These are phyloP conservation scores for Solea senegalensis DNA, from an alignment of 2,113 vertebrate species.

Conservation along the genomic window DNA sequence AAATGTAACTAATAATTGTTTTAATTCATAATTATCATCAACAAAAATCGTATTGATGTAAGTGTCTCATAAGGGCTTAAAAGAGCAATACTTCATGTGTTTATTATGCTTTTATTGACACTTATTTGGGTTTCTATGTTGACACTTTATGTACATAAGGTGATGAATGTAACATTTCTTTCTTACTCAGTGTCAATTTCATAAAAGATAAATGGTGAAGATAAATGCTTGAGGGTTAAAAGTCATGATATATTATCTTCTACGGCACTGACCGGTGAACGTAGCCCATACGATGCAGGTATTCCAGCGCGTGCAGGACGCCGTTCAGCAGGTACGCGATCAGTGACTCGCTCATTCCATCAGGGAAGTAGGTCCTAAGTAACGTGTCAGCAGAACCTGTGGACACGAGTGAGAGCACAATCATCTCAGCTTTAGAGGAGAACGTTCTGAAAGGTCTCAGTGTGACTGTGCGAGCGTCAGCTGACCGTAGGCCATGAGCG, in stretches of 20 bases:
- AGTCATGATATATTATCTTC: background rate
- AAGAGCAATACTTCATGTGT: no score
- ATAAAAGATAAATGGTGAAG: no score
- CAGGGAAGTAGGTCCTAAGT: slow-evolving; percentile 91
- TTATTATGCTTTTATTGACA: no score
- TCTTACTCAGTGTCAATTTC: no score
- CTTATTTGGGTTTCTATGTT: no score
- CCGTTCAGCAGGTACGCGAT: slow-evolving; percentile 93
- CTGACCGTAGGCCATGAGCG: slow-evolving; percentile 97
- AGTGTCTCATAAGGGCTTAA: no score
- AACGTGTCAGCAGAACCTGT: slow-evolving; percentile 92
- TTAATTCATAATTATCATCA: no score
- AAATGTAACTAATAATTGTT: no score
- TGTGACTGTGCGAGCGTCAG: background rate
- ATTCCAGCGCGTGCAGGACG: slow-evolving; percentile 90
- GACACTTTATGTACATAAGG: no score
- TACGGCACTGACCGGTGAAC: slow-evolving; percentile 89
- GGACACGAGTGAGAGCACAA: slow-evolving; percentile 30
- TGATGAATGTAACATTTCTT: no score
- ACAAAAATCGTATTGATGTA: no score
- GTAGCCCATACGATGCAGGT: slow-evolving; percentile 94
- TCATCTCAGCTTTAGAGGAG: background rate
- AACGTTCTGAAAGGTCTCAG: background rate
- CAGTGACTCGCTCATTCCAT: slow-evolving; percentile 96
- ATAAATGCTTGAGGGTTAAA: no score